Evolutionary conservation across 1,140 invertebrate genomes (phyloP), one percentile per base, ranked within the genome.

Genomic region (Hyposmocoma kahamanoa): DNA sequence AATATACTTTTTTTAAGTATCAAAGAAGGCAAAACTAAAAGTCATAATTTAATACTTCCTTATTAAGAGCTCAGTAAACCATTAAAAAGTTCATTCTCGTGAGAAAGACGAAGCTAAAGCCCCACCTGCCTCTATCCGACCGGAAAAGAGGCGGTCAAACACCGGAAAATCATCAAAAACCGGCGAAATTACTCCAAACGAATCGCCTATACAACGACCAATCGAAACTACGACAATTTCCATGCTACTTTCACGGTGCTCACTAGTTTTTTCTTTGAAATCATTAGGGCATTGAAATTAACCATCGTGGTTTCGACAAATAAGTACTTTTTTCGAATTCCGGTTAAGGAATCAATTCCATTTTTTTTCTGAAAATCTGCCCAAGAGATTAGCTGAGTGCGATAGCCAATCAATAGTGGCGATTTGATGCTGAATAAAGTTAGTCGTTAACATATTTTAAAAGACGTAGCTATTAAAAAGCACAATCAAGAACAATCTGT

Each of bases 131-230:
- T 54, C 68, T 63, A 74, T 54, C 63, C 51, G 62, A 80, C 69
- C 79, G 73, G 77, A 81, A 84, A 82, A 79, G 53, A 59, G 58
- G 62, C 69, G 69, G 43, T 69, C 75, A 72, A 83, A 80, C 63
- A 76, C 54, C 77, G 77, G 75, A 78, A 82, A 84, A 84, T 82
- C 73, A 64, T 55, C 63, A 75, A 82, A 82, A 82, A 78, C 77
- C 75, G 60, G 65, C 66, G 59, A 82, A 77, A 79, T 80, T 72
- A 60, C 62, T 70, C 61, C 62, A 72, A 79, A 77, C 69, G 64
- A 76, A 77, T 75, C 70, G 64, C 30, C 62, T 70, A 59, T 67
- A 49, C 42, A 65, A 57, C 63, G 50, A 69, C 62, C 62, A 70
- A 75, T 76, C 58, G 62, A 36, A 46, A 47, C 52, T 21, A 41